These are phyloP conservation scores for Agonopterix subpropinquella DNA, from an alignment of 2,888 invertebrate genomes.

Conservation along the genomic window DNA sequence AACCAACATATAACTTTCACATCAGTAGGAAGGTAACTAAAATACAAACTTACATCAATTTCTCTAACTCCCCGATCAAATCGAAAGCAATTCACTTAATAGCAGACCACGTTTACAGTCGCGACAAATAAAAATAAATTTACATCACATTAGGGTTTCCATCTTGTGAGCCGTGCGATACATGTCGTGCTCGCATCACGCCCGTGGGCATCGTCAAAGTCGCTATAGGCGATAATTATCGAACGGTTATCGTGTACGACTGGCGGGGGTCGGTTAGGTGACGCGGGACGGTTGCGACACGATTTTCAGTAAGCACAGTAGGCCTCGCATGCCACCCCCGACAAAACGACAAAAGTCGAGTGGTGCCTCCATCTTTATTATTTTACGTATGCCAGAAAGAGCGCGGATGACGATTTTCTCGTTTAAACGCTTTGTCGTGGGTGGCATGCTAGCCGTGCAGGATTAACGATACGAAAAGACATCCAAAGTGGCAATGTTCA, in stretches of 20 bases:
- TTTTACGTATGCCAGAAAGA: no score
- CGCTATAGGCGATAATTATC: constrained; percentile 41
- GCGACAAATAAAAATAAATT: constrained; percentile 54
- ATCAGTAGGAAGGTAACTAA: no score
- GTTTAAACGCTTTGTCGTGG: no score
- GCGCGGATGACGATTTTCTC: no score
- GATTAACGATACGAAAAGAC: no score
- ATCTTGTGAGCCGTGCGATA: constrained; percentile 4
- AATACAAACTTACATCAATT: no score
- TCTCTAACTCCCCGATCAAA: constrained; percentile 17
- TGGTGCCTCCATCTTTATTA: no score
- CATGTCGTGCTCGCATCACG: constrained; percentile 32
- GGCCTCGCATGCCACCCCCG: no score
- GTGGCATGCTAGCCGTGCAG: no score
- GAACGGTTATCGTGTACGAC: constrained; percentile 26
- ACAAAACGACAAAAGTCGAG: no score
- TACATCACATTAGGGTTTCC: constrained; percentile 30
- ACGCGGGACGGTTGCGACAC: constrained; percentile 23
- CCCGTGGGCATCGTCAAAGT: constrained; percentile 50
- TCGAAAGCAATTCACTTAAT: constrained; percentile 52
- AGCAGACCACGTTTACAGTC: constrained; percentile 24
- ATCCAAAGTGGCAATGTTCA: no score
- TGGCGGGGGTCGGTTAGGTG: constrained; percentile 7
- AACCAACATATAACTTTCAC: no score
- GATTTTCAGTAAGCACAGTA: background rate